These are phyloP conservation scores for Drosophila mettleri DNA, from an alignment of 2,888 invertebrate genomes.

Conservation along the genomic window DNA sequence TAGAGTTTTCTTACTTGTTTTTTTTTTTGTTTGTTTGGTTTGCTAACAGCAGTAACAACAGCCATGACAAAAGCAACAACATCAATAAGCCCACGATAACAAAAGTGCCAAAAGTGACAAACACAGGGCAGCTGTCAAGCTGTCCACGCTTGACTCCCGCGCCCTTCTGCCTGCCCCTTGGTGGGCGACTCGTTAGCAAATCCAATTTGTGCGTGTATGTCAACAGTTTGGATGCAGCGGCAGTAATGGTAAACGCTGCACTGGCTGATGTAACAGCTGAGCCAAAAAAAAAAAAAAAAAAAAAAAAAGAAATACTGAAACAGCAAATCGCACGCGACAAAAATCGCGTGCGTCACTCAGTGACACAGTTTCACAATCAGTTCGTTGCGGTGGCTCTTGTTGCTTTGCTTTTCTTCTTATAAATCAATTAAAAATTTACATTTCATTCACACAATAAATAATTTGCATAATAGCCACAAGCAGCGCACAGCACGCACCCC, in stretches of 20 bases:
- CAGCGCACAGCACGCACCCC: conserved; percentile 30
- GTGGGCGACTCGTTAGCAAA: conserved; percentile 68
- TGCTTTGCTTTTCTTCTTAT: conserved; percentile 16
- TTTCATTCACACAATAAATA: conserved; percentile 70
- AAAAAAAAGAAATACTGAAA: background rate
- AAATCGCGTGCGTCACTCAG: conserved; percentile 49
- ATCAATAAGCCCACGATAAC: conserved; percentile 62
- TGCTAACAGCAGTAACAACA: conserved; percentile 35
- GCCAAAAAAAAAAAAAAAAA: conserved; percentile 18
- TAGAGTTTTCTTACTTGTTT: too few relatives aligned
- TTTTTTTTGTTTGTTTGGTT: conserved; percentile 36
- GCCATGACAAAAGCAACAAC: conserved; percentile 27
- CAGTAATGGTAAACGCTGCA: conserved; percentile 23
- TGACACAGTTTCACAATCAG: conserved; percentile 56
- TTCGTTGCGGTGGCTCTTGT: background rate
- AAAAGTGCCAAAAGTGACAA: conserved; percentile 77
- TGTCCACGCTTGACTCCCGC: conserved; percentile 13
- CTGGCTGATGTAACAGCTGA: conserved; percentile 12
- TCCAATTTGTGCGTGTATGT: conserved; percentile 78
- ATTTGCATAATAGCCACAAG: conserved; percentile 66
- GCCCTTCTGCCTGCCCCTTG: background rate
- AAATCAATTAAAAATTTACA: conserved; percentile 76
- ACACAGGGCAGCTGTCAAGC: conserved; percentile 71
- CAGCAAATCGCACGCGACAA: conserved; percentile 19
- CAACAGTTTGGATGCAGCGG: conserved; percentile 36